Evolutionary conservation across 2,888 invertebrate genomes (phyloP).

Genomic region (Erpobdella octoculata): DNA sequence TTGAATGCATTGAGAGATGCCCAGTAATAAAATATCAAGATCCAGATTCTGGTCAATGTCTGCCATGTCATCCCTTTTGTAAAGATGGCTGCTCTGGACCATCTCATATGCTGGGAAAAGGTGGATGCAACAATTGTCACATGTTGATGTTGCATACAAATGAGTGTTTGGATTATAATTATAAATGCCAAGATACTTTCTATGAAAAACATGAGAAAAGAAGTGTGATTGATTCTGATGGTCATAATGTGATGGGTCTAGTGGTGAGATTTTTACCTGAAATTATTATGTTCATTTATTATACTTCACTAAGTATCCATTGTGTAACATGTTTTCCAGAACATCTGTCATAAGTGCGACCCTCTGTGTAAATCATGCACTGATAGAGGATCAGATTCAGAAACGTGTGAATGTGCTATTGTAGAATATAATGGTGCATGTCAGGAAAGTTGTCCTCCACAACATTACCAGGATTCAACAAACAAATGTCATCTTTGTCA

Average conservation of each 20-base stretch:
- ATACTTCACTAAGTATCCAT: too few relatives aligned
- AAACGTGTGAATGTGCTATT: not conserved
- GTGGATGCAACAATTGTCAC: constrained; percentile 14
- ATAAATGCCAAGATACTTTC: not conserved
- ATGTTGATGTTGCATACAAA: not conserved
- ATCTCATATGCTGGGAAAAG: not conserved
- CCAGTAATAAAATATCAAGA: not conserved
- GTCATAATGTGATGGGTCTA: not conserved
- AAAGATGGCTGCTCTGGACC: constrained; percentile 12
- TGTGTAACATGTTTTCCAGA: not conserved
- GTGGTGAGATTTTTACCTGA: not conserved
- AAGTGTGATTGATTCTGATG: not conserved
- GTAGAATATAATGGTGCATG: not conserved
- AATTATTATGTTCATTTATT: not conserved
- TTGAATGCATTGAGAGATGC: not conserved
- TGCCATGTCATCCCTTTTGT: not conserved
- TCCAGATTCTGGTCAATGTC: not conserved
- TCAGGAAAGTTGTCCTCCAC: not conserved
- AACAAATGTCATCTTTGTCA: not conserved
- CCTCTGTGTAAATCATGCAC: not conserved
- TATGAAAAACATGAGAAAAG: not conserved
- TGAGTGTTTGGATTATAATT: not conserved
- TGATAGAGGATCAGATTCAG: not conserved
- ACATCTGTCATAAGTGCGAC: not conserved
- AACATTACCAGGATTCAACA: not conserved